Percentiles rank a stretch among this genome's conserved stretches.
Evolutionary conservation across 1,140 invertebrate species (phyloP).

Genomic region (Antheraea mylitta): DNA sequence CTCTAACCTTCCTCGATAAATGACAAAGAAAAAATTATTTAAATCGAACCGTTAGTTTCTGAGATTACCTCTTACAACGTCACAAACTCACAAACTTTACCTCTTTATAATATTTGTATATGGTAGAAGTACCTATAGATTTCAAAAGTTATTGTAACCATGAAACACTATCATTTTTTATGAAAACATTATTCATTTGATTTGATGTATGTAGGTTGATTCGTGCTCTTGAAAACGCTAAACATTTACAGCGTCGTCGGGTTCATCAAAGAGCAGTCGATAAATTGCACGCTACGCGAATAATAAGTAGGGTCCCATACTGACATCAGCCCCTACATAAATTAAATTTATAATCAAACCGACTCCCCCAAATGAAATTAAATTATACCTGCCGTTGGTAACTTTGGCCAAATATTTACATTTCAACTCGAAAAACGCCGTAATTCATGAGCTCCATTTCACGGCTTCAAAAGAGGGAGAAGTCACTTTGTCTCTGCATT

Average conservation of each 20-base stretch:
- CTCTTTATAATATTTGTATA: too few species aligned
- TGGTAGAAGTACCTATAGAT: neutral
- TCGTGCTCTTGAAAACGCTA: neutral
- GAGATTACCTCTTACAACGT: neutral
- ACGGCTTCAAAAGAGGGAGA: constrained; percentile 25
- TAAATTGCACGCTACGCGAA: constrained; percentile 57
- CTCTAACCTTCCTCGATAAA: too few species aligned
- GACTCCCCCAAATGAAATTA: constrained; percentile 59
- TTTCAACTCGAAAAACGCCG: constrained; percentile 51
- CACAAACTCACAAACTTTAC: too few species aligned
- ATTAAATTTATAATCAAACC: constrained; percentile 73
- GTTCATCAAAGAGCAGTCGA: constrained; percentile 48
- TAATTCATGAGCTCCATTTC: constrained; percentile 43
- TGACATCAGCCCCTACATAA: constrained; percentile 60
- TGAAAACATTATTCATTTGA: constrained; percentile 4
- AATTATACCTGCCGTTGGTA: constrained; percentile 61
- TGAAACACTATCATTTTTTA: neutral
- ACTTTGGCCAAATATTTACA: constrained; percentile 59
- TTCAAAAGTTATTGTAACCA: neutral
- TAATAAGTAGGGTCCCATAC: constrained; percentile 46
- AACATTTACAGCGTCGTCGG: constrained; percentile 11
- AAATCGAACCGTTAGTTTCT: too few species aligned
- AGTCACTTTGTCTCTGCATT: constrained; percentile 33
- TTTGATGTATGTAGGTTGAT: neutral
- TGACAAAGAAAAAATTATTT: too few species aligned